Evolutionary conservation across 1,140 invertebrate species (phyloP), one percentile per base, ranked within the genome.

Genomic region (Drosophila albomicans): DNA sequence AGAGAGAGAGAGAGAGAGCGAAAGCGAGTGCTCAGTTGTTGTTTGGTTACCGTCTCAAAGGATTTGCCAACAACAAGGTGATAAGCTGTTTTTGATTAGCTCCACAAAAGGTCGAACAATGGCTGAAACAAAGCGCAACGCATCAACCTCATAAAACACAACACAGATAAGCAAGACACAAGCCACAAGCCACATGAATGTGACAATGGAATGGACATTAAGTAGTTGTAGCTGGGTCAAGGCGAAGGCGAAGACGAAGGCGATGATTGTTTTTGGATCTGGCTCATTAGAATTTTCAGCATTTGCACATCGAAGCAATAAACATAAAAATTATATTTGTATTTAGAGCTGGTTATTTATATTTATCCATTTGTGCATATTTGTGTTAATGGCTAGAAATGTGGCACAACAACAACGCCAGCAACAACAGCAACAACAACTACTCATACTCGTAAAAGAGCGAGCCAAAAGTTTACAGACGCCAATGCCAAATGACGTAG

Each of bases 11-110:
- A n/a, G n/a, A n/a, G 13, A 5, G 5, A 48, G 46, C 3, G 7
- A 20, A 3, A 20, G 20, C 20, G 28, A 54, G 11, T n/a, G 46
- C 51, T 25, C 20, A 25, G 15, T 32, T 68, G 59, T 58, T 59
- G 45, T 48, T 46, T 20, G 52, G 16, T 45, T 35, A 8, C 11
- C 38, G 48, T 59, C 84, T 69, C 76, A 69, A 49, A 82, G 82
- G 79, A 88, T 71, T 82, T 67, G 30, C 13, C 58, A 57, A 68
- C 61, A 70, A 78, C 79, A 80, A 78, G 77, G 84, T 88, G 75
- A 68, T 86, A 79, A 88, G 80, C 80, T 77, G 54, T 58, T 70
- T 74, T 71, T 87, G 84, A 87, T 88, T 80, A 74, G 72, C 56
- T 62, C n/a, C 38, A 35, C 51, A 59, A 77, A 77, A 77, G 84